Percentiles rank a stretch among this genome's conserved stretches.
Conservation (phyloP, 2,888 invertebrate species). For the Drosophila hawaiiensis region DNA sequence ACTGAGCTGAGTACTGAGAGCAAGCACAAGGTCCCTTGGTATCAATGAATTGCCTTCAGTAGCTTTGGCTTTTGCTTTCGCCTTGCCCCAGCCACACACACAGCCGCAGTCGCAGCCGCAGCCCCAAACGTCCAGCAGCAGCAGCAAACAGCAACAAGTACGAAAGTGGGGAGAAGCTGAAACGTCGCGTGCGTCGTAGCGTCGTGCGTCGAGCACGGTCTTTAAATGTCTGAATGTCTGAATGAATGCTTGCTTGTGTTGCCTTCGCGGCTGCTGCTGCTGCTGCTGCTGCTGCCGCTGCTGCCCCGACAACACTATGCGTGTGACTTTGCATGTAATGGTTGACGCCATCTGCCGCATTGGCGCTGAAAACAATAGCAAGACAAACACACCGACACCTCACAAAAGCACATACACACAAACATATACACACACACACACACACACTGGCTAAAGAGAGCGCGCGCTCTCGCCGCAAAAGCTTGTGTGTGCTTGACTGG, state of each 20-base stretch:
- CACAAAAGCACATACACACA: constrained; percentile 24
- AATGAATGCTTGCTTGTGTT: constrained; percentile 47
- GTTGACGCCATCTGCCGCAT: constrained; percentile 70
- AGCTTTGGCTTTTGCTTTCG: constrained; percentile 24
- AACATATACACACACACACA: neutral
- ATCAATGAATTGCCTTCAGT: constrained; percentile 66
- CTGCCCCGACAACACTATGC: constrained; percentile 47
- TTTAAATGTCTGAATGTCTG: constrained; percentile 44
- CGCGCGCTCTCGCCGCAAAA: constrained; percentile 44
- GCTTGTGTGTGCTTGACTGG: constrained; percentile 22
- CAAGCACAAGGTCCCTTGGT: constrained; percentile 35
- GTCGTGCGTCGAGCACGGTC: constrained; percentile 13
- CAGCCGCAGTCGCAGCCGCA: neutral
- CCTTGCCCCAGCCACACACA: constrained; percentile 2
- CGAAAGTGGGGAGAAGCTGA: constrained; percentile 11
- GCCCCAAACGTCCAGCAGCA: constrained; percentile 39
- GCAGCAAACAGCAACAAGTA: constrained; percentile 49
- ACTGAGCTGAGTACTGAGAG: constrained; percentile 6
- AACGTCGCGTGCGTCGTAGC: constrained; percentile 13
- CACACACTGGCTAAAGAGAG: constrained; percentile 9
- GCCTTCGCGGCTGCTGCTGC: constrained; percentile 13
- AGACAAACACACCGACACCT: constrained; percentile 60
- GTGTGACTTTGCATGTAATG: constrained; percentile 79
- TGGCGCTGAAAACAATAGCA: constrained; percentile 70
- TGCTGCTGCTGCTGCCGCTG: constrained; percentile 13